A percentile compares a stretch with the other conserved stretches of the same genome.
These are phyloP conservation scores for Clunio marinus DNA, from an alignment of 2,888 invertebrate species.

Conservation along the genomic window DNA sequence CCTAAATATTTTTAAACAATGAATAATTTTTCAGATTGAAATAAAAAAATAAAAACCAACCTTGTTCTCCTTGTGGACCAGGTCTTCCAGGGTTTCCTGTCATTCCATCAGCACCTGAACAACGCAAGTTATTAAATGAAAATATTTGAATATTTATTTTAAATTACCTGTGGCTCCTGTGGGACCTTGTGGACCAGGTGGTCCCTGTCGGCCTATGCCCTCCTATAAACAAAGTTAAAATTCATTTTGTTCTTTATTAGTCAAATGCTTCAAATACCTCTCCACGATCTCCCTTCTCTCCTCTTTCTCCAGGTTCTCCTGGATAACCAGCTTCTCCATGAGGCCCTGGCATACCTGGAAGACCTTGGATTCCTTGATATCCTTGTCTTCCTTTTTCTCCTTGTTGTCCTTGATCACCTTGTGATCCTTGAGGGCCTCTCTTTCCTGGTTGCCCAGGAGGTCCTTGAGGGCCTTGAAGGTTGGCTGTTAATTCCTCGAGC, in stretches of 20 bases:
- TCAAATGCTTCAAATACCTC: not conserved
- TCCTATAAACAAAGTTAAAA: constrained; percentile 48
- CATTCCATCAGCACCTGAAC: not conserved
- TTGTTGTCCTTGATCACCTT: constrained; percentile 1
- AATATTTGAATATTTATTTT: not conserved
- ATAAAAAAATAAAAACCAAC: too few relatives aligned
- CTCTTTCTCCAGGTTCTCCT: constrained; percentile 29
- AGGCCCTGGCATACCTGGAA: constrained; percentile 20
- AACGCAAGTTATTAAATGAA: not conserved
- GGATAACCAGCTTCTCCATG: constrained; percentile 27
- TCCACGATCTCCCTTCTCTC: constrained; percentile 28
- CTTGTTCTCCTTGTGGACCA: not conserved
- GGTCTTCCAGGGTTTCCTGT: constrained; percentile 16
- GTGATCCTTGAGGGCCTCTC: not conserved
- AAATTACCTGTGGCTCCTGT: not conserved
- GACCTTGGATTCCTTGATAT: constrained; percentile 6
- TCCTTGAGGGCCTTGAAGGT: constrained; percentile 23
- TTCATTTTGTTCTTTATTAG: constrained; percentile 58
- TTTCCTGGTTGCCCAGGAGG: not conserved
- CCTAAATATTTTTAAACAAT: not conserved
- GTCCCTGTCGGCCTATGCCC: constrained; percentile 63
- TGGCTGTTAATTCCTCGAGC: constrained; percentile 25
- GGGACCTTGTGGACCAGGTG: constrained; percentile 13
- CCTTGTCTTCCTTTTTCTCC: constrained; percentile 31
- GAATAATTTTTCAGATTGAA: too few relatives aligned